Conservation (phyloP, 1,140 invertebrate species). For the Halyomorpha halys region DNA sequence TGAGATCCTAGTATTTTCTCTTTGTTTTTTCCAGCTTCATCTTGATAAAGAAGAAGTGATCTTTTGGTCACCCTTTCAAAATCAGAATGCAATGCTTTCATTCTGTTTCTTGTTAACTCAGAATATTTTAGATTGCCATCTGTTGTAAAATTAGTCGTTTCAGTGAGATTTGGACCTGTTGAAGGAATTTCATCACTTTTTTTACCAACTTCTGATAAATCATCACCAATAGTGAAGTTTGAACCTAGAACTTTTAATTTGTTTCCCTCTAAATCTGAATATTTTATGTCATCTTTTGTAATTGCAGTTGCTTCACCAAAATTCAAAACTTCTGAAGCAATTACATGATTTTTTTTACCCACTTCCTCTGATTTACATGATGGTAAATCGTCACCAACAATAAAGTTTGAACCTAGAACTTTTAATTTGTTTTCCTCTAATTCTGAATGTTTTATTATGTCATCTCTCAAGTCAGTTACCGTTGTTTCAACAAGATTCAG, state of each 20-base stretch:
- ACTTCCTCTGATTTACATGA: background rate
- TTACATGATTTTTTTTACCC: background rate
- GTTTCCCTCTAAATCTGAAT: background rate
- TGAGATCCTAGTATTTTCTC: background rate
- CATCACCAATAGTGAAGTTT: background rate
- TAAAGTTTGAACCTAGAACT: background rate
- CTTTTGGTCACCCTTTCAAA: background rate
- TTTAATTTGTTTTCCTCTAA: background rate
- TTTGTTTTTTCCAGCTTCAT: background rate
- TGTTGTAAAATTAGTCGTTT: background rate
- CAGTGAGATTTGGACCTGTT: background rate
- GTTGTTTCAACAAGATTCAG: no score
- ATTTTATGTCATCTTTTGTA: background rate
- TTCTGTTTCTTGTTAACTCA: background rate
- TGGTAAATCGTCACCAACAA: background rate
- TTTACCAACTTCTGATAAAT: background rate
- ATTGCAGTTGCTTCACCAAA: no score
- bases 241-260: slow-evolving; percentile 3
- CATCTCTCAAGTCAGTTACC: background rate
- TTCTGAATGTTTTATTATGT: background rate
- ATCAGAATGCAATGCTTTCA: background rate
- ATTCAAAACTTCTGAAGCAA: background rate
- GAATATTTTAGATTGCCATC: background rate
- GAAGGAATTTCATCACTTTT: background rate
- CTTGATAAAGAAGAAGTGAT: background rate